phyloP scores from a whole-genome alignment of 2,797 vertebrate genomes.

The Lemur catta region DNA sequence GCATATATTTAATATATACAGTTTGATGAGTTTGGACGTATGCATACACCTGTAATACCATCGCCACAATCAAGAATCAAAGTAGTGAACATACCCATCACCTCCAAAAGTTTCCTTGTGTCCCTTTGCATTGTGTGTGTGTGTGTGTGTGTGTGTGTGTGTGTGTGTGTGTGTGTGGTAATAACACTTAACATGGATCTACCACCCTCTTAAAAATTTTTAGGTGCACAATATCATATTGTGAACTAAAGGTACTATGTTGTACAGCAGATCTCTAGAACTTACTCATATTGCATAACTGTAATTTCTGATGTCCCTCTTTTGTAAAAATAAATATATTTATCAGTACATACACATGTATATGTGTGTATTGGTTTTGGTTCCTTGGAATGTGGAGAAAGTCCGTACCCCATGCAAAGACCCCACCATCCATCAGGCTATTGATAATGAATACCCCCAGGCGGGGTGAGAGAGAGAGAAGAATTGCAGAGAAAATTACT shows the following conservation, averaged over 20 bases:
- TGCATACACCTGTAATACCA: background rate
- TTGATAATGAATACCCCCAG: background rate
- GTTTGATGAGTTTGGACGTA: background rate
- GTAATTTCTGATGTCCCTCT: background rate
- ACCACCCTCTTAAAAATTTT: background rate
- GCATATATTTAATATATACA: background rate
- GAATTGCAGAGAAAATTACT: background rate
- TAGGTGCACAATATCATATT: background rate
- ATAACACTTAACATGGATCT: background rate
- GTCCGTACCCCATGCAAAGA: fast-evolving
- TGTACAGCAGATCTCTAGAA: background rate
- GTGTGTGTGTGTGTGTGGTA: background rate
- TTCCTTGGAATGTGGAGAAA: background rate
- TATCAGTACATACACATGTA: background rate
- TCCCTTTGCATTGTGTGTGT: background rate
- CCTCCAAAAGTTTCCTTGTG: background rate
- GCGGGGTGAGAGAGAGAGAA: background rate
- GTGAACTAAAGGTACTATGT: background rate
- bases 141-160: too few species aligned
- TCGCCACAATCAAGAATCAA: background rate
- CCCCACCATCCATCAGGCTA: background rate
- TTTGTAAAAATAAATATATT: background rate
- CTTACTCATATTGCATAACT: background rate
- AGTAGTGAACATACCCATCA: background rate
- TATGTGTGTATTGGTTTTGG: background rate